phyloP scores from a whole-genome alignment of 2,797 vertebrate species.

The Aeoliscus strigatus region DNA sequence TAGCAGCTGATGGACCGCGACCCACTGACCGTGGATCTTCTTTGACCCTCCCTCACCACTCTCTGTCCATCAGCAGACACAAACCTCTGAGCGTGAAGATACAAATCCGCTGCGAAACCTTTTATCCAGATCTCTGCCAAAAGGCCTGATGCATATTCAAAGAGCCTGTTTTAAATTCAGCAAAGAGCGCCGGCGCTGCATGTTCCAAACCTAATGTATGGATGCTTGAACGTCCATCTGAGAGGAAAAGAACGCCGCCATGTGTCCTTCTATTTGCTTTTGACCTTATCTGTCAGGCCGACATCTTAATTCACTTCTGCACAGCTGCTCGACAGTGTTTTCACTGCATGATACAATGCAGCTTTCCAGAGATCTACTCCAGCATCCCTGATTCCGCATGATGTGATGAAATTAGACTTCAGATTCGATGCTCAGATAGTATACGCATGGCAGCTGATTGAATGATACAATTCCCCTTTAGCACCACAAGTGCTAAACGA shows the following conservation, averaged over 20 bases:
- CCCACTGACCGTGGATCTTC: too few relatives aligned
- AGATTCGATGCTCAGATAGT: slow-evolving; percentile 38
- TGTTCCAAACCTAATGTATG: slow-evolving; percentile 14
- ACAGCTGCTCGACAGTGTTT: slow-evolving; percentile 37
- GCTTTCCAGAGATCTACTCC: slow-evolving; percentile 3
- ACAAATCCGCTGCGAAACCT: too few relatives aligned
- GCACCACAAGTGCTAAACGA: too few relatives aligned
- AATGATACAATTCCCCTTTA: too few relatives aligned
- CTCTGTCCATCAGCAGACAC: background rate
- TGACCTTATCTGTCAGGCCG: slow-evolving; percentile 34
- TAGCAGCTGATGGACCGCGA: too few relatives aligned
- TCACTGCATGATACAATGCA: slow-evolving; percentile 8
- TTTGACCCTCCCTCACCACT: too few relatives aligned
- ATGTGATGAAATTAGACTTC: slow-evolving; percentile 27
- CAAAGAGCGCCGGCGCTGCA: background rate
- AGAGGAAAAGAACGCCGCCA: slow-evolving; percentile 15
- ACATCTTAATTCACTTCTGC: slow-evolving; percentile 41
- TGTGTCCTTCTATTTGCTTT: slow-evolving; percentile 35
- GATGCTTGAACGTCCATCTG: slow-evolving; percentile 14
- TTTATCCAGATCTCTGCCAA: background rate
- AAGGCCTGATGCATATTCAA: slow-evolving; percentile 1
- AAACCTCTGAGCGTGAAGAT: too few relatives aligned
- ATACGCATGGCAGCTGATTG: too few relatives aligned
- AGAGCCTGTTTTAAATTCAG: background rate
- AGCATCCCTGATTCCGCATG: slow-evolving; percentile 27